Evolutionary conservation across 2,113 vertebrate species (phyloP).

Genomic region (Ciconia maguari): DNA sequence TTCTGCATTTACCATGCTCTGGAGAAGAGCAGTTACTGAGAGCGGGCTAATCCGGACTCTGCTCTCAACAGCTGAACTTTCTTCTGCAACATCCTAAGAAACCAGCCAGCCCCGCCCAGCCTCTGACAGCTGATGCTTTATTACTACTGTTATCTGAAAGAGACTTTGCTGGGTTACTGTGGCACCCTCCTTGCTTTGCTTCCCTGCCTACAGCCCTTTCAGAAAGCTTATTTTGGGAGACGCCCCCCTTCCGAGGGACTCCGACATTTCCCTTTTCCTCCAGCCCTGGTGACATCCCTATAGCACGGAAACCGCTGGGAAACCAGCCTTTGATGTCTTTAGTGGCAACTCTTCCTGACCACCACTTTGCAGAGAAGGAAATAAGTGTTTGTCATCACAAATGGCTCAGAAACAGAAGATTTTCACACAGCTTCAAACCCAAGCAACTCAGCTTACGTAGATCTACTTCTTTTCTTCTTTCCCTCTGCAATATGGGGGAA

Average conservation of each 20-base stretch:
- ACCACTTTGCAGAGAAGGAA: not conserved
- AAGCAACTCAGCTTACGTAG: not conserved
- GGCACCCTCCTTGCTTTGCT: not conserved
- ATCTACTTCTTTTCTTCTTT: not conserved
- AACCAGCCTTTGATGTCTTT: not conserved
- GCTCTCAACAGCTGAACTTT: not conserved
- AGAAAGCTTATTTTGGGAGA: not conserved
- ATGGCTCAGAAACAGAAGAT: not conserved
- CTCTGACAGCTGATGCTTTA: not conserved
- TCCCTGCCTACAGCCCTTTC: not conserved
- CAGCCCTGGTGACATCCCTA: not conserved
- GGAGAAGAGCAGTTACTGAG: not conserved
- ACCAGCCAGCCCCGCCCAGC: not conserved
- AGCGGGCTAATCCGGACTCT: not conserved
- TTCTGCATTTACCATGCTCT: not conserved
- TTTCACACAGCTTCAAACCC: not conserved
- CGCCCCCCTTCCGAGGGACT: accelerated
- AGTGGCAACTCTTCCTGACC: not conserved
- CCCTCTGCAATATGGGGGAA: not conserved
- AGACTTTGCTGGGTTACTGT: not conserved
- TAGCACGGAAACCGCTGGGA: not conserved
- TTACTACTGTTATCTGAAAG: too few species aligned
- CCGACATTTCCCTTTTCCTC: not conserved
- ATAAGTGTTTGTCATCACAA: not conserved
- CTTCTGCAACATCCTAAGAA: not conserved